phyloP scores from a whole-genome alignment of 2,888 invertebrate genomes.

The Lumbricus terrestris region DNA sequence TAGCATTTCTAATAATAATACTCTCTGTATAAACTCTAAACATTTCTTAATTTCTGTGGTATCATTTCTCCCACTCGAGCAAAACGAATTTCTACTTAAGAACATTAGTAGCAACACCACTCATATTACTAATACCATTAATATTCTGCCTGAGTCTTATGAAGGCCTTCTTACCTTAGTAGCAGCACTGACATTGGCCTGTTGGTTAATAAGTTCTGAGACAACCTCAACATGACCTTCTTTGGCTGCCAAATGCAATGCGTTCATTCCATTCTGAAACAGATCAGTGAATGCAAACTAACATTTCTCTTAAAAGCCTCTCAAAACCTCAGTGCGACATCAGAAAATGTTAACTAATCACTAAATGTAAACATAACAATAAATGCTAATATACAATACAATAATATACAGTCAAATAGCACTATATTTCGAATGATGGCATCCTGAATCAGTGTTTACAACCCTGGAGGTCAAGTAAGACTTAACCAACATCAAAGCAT shows the following conservation, averaged over 20 bases:
- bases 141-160: neutral
- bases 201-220: slow-evolving; percentile 89
- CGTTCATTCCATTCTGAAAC: slow-evolving; percentile 66
- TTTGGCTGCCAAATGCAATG: slow-evolving; percentile 93
- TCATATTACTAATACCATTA: neutral
- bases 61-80: neutral
- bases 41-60: neutral
- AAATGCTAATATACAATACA: too few species aligned
- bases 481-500: neutral
- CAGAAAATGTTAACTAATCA: neutral
- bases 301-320: neutral
- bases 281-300: neutral
- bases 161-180: slow-evolving; percentile 68
- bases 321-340: neutral
- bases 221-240: slow-evolving; percentile 98
- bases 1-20: too few species aligned
- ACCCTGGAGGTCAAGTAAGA: neutral
- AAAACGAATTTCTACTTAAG: neutral
- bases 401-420: too few species aligned
- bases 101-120: neutral
- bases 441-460: neutral
- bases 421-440: neutral
- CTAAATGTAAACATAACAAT: neutral
- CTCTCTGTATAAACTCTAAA: too few species aligned
- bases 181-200: slow-evolving; percentile 83